These are phyloP conservation scores for Orientallactaga sibirica DNA, from an alignment of 2,797 vertebrate genomes.

Conservation along the genomic window DNA sequence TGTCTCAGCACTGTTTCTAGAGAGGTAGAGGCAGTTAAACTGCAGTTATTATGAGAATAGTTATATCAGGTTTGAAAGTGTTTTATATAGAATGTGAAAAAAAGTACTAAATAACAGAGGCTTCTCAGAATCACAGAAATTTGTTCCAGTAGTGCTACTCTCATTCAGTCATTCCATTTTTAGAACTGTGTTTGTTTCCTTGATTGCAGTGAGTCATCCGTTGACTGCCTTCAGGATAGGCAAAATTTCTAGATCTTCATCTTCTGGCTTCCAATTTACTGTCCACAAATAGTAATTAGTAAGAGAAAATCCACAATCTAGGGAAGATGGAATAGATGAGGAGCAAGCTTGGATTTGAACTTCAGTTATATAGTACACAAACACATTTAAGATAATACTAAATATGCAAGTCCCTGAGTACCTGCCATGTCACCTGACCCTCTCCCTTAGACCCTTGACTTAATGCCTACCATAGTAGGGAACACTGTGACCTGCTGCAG, in stretches of 20 bases:
- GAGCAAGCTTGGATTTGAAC: not conserved
- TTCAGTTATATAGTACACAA: not conserved
- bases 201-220: not conserved
- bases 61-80: slow-evolving; percentile 19
- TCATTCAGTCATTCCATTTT: slow-evolving; percentile 5
- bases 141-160: not conserved
- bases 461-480: not conserved
- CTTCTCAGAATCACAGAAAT: not conserved
- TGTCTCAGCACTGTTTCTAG: not conserved
- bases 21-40: slow-evolving; percentile 40
- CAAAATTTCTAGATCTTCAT: not conserved
- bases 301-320: not conserved
- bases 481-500: rapidly evolving
- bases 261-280: not conserved
- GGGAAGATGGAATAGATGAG: not conserved
- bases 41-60: not conserved
- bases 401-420: not conserved
- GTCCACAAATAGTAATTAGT: not conserved
- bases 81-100: slow-evolving; percentile 28
- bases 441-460: not conserved
- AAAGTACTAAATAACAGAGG: not conserved
- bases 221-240: not conserved
- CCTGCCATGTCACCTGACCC: not conserved
- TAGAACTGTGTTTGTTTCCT: not conserved
- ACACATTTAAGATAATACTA: not conserved